Evolutionary conservation across 2,113 vertebrate genomes (phyloP).

Genomic region (Rhegmatorhina hoffmannsi): DNA sequence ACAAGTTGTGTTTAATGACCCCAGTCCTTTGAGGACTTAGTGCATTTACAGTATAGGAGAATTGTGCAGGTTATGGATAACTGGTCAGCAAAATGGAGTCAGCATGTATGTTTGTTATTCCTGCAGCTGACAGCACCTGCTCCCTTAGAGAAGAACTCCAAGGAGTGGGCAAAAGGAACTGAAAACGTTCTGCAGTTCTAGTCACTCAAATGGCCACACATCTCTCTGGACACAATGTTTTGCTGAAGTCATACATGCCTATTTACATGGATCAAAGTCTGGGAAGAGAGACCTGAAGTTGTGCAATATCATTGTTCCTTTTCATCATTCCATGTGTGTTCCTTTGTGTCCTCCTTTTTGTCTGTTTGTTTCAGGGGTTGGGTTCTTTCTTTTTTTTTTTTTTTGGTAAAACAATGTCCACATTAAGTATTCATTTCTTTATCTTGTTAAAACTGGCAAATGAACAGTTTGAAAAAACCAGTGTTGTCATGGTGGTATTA

Average conservation of each 20-base stretch:
- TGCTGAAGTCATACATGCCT: constrained; percentile 63
- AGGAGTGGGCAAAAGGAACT: constrained; percentile 1
- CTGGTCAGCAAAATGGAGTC: constrained; percentile 29
- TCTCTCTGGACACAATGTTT: constrained; percentile 45
- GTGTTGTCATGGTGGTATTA: constrained; percentile 52
- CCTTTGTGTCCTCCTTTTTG: constrained; percentile 44
- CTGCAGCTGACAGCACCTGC: constrained; percentile 14
- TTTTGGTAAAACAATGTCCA: constrained; percentile 32
- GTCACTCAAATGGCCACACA: constrained; percentile 51
- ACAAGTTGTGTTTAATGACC: constrained; percentile 35
- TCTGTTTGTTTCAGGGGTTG: neutral
- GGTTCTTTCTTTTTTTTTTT: neutral
- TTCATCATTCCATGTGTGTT: constrained; percentile 70
- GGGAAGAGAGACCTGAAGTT: constrained; percentile 71
- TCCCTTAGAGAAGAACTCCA: constrained; percentile 22
- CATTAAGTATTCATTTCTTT: constrained; percentile 63
- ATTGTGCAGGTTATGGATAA: constrained; percentile 9
- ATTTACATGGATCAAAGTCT: constrained; percentile 68
- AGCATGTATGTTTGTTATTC: constrained; percentile 23
- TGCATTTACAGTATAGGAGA: constrained; percentile 18
- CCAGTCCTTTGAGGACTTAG: constrained; percentile 22
- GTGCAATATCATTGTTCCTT: constrained; percentile 77
- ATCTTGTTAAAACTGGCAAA: constrained; percentile 75
- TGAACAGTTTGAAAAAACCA: constrained; percentile 66
- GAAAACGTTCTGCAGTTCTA: constrained; percentile 34